Evolutionary conservation across 1,140 invertebrate genomes (phyloP), one percentile per base, ranked within the genome.

Genomic region (Drosophila seguyi): DNA sequence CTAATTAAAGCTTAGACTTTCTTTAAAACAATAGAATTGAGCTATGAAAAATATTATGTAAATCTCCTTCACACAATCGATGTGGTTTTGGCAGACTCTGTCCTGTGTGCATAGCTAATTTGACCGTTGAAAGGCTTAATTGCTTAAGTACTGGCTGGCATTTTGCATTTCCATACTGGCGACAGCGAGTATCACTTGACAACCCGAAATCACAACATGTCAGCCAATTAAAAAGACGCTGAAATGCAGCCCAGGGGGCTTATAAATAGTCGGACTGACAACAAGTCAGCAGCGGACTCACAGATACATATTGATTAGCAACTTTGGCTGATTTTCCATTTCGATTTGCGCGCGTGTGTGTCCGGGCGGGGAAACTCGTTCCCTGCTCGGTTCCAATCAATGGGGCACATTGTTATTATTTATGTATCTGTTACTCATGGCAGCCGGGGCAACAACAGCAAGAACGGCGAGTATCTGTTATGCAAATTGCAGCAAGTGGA

Each of bases 391-490:
- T 25, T 63, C 68, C 83, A 87, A 88, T 86, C 83, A 86, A 86
- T 86, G 79, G 79, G 62, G 66, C 62, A 83, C 81, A 87, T 86
- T 86, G 83, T 86, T 86, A 87, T 86, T 76, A 68, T 86, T 86
- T 83, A 68, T 86, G 75, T 86, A 86, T 86, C 83, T 86, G 83
- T 86, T 83, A 86, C 83, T 86, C 83, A 88, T 86, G 83, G 82
- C 82, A 85, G 81, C 81, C 78, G n/a, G 55, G 53, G 60, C 74
- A 83, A 52, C 62, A 78, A 39, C 60, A 62, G 53, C 45, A 44
- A 59, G 67, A 83, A 68, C 73, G 52, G 52, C 48, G 60, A 62
- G 38, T 58, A 57, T 76, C 62, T 76, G 74, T 76, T 76, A 76
- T 76, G 66, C 58, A 69, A 73, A 81, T 81, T 73, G 65, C 56